Evolutionary conservation across 2,113 vertebrate genomes (phyloP).

Genomic region (Pangasianodon gigas): DNA sequence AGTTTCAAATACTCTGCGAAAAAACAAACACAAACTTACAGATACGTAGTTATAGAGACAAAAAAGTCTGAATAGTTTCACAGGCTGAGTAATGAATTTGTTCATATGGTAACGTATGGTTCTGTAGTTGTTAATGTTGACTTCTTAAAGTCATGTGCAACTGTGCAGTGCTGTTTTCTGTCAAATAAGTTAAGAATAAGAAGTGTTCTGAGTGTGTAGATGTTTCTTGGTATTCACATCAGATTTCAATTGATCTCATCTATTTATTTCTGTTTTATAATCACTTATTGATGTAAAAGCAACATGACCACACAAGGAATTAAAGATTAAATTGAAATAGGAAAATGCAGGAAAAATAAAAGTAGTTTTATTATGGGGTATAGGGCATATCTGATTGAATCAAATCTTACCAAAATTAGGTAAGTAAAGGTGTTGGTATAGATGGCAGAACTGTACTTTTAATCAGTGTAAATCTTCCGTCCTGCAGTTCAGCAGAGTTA

Average conservation of each 20-base stretch:
- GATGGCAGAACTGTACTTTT: background rate
- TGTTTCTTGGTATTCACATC: background rate
- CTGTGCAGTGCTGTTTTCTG: background rate
- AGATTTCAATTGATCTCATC: background rate
- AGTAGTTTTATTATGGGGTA: background rate
- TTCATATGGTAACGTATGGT: background rate
- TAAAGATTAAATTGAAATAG: background rate
- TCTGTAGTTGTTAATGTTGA: background rate
- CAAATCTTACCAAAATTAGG: no score
- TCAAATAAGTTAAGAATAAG: background rate
- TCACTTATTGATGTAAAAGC: background rate
- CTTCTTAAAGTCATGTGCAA: background rate
- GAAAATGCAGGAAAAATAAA: background rate
- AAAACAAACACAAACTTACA: slow-evolving; percentile 3
- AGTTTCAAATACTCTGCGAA: slow-evolving; percentile 3
- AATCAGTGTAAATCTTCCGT: background rate
- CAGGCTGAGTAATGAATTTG: slow-evolving; percentile 58
- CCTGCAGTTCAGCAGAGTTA: background rate
- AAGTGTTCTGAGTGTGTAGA: background rate
- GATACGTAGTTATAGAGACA: background rate
- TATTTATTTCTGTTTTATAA: background rate
- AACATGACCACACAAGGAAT: background rate
- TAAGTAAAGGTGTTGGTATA: background rate
- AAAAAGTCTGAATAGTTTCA: background rate
- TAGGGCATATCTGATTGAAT: background rate